Percentiles rank a stretch among this genome's conserved stretches.
phyloP scores from a whole-genome alignment of 2,888 invertebrate species.

The Andricus quercusramuli region DNA sequence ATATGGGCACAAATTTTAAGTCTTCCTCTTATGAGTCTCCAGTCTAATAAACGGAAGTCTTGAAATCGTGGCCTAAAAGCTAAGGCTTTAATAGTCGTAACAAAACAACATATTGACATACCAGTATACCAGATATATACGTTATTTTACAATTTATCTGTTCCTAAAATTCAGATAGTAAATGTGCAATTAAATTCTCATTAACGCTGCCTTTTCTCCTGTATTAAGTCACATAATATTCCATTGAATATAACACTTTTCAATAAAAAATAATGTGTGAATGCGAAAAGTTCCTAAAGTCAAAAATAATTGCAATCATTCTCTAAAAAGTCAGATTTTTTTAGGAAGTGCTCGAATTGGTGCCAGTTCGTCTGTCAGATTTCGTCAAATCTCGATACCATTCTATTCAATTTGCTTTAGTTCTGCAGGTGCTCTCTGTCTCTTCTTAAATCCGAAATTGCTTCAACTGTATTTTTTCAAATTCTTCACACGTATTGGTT shows the following conservation, averaged over 20 bases:
- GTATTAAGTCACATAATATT: not conserved
- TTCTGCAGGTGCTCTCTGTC: not conserved
- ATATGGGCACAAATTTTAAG: not conserved
- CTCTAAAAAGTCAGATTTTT: no score
- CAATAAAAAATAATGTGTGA: no score
- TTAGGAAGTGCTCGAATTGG: no score
- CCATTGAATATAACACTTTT: not conserved
- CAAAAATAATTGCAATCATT: no score
- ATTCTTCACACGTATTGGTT: no score
- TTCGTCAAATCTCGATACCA: not conserved
- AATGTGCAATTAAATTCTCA: not conserved
- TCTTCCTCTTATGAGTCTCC: constrained; percentile 7
- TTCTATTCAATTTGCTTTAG: not conserved
- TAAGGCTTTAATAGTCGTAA: constrained; percentile 26
- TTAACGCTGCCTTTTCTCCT: not conserved
- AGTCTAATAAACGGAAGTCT: constrained; percentile 29
- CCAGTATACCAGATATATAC: constrained; percentile 9
- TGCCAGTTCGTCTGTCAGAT: no score
- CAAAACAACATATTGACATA: not conserved
- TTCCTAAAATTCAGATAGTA: not conserved
- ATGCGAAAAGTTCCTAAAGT: no score
- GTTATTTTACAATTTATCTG: constrained; percentile 5
- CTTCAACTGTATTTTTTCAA: no score
- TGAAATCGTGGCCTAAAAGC: constrained; percentile 29
- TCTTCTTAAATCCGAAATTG: not conserved